These are phyloP conservation scores for Mythimna ferrago DNA, from an alignment of 2,888 invertebrate genomes.

Conservation along the genomic window DNA sequence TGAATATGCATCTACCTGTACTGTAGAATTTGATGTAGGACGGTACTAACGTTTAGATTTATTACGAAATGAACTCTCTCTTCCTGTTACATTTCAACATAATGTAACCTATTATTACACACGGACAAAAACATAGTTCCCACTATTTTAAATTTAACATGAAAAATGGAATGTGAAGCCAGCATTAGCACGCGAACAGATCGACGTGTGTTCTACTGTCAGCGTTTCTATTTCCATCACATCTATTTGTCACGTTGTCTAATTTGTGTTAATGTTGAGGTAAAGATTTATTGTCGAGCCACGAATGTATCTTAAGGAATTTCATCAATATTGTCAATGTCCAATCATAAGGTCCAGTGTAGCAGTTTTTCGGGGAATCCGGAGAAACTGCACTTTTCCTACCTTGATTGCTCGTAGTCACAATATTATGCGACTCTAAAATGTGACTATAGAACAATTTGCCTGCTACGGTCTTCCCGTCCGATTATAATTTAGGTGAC, in stretches of 20 bases:
- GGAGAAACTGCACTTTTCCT: neutral
- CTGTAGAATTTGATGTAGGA: constrained; percentile 27
- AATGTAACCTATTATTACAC: constrained; percentile 65
- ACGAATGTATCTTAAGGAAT: constrained; percentile 32
- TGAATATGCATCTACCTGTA: neutral
- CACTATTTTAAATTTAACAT: constrained; percentile 86
- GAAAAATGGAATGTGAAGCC: constrained; percentile 87
- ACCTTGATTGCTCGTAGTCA: neutral
- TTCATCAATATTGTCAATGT: constrained; percentile 36
- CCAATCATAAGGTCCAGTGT: neutral
- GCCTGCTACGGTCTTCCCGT: too few relatives aligned
- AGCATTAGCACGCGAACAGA: constrained; percentile 78
- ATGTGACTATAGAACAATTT: too few relatives aligned
- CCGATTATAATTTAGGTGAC: too few relatives aligned
- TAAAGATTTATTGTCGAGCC: constrained; percentile 82
- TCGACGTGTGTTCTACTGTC: constrained; percentile 87
- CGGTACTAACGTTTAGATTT: constrained; percentile 10
- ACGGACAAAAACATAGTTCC: constrained; percentile 63
- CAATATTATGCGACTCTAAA: neutral
- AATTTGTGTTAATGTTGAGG: constrained; percentile 87
- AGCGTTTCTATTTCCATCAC: constrained; percentile 84
- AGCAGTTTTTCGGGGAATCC: neutral
- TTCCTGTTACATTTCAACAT: constrained; percentile 62
- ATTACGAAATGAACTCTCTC: constrained; percentile 35
- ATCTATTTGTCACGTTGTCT: constrained; percentile 88